A percentile compares a stretch with the other conserved stretches of the same genome.
Conservation (phyloP, 2,888 invertebrate genomes). For the Heterodera filipjevi region DNA sequence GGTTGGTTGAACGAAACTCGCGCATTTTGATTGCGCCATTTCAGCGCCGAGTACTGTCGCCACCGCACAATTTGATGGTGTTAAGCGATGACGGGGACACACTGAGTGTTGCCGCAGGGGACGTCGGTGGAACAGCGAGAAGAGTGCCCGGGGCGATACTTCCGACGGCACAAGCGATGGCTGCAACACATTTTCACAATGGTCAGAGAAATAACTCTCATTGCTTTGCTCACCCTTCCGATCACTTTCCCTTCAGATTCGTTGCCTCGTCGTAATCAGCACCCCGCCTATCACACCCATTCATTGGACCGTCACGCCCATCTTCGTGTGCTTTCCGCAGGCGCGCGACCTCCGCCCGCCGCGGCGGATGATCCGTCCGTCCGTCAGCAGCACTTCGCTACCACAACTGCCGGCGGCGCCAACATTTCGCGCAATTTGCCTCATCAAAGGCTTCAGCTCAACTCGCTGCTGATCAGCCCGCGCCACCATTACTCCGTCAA, state of each 20-base stretch:
- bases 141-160: not conserved
- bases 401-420: not conserved
- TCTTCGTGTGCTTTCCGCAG: constrained; percentile 25
- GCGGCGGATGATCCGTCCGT: constrained; percentile 41
- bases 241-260: constrained; percentile 12
- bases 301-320: constrained; percentile 47
- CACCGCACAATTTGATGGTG: constrained; percentile 28
- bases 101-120: constrained; percentile 40
- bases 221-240: not conserved
- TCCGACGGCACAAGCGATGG: not conserved
- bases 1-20: not conserved
- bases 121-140: constrained; percentile 1
- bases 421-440: constrained; percentile 18
- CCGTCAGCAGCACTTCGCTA: constrained; percentile 39
- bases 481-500: constrained; percentile 14
- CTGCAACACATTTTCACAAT: not conserved
- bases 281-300: constrained; percentile 41
- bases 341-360: constrained; percentile 30
- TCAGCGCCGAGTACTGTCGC: constrained; percentile 24
- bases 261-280: constrained; percentile 4
- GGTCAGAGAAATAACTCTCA: not conserved
- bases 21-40: not conserved
- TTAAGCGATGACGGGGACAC: constrained; percentile 55
- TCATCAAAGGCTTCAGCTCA: constrained; percentile 20
- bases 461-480: constrained; percentile 25